Evolutionary conservation across 2,797 vertebrate species (phyloP), one percentile per base, ranked within the genome.

Genomic region (Sebastes nivosus): DNA sequence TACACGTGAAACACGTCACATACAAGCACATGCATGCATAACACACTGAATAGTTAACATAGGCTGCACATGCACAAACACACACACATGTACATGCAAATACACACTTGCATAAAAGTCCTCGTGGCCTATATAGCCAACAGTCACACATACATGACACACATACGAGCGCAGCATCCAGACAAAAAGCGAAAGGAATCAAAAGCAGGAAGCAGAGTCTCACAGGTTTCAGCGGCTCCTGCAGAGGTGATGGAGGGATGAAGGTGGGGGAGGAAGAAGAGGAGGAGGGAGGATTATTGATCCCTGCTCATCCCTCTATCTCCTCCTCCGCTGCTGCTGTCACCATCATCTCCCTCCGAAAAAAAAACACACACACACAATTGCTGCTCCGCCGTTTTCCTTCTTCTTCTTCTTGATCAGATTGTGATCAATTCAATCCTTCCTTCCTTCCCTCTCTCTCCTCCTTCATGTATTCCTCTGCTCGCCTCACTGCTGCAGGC

Each of bases 191-290:
- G 1, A 61, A 13, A 30, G 22, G 61, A 42, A 84, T 42, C 36
- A 20, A 69, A 68, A 32, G 1, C 69, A 79, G 58, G 75, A 80
- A 65, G 72, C 50, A 1, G 75, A 55, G 84, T 75, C 92, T 93
- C 91, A 91, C 91, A 87, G 89, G 87, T 88, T 84, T 89, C 82
- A 83, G 89, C 58, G 1, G 84, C 83, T 93, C 87, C 88, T 88
- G 92, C 89, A 89, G 89, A 90, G 85, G 85, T 88, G 90, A 91
- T 84, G 89, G 81, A 90, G 87, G 88, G 87, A 91, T 88, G 84
- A 90, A 88, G 86, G 81, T 75, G 83, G 83, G 82, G 78, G 89
- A 76, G 42, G 77, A 83, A 8, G 72, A 76, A 16, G 50, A 71
- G 65, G 66, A 69, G 71, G 79, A 74, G 72, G 84, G 57, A 73